A percentile compares a stretch with the other conserved stretches of the same genome.
These are phyloP conservation scores for Pangasius djambal DNA, from an alignment of 2,797 vertebrate genomes.

Conservation along the genomic window DNA sequence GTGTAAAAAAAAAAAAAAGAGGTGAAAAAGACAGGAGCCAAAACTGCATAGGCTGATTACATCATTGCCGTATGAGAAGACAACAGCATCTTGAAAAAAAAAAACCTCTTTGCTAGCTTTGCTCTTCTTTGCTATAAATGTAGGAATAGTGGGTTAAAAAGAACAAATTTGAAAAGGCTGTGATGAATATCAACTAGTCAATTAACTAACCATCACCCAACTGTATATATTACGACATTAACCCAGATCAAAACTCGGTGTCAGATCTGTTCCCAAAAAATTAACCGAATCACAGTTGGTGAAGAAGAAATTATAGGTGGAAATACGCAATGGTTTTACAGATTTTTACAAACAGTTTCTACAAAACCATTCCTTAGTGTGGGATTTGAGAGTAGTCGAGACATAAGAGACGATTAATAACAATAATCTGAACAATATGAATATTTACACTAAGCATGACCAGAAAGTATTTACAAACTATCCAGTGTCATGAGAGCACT, in stretches of 20 bases:
- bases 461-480: constrained; percentile 73
- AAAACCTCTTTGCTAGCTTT: neutral
- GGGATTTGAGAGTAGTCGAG: neutral
- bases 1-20: constrained; percentile 58
- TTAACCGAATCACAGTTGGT: neutral
- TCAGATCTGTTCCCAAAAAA: neutral
- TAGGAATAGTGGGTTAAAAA: neutral
- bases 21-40: constrained; percentile 59
- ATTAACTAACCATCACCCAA: neutral
- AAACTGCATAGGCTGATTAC: constrained; percentile 71
- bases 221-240: neutral
- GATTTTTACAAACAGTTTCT: too few species aligned
- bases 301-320: neutral
- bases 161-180: neutral
- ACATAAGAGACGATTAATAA: neutral
- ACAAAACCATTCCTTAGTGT: neutral
- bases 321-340: too few species aligned
- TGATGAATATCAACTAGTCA: constrained; percentile 4
- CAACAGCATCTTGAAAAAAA: neutral
- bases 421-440: constrained; percentile 56
- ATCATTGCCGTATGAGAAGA: constrained; percentile 26
- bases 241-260: neutral
- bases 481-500: constrained; percentile 54
- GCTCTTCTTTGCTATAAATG: neutral
- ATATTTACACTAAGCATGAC: constrained; percentile 73